Evolutionary conservation across 2,797 vertebrate genomes (phyloP).

Genomic region (Tenualosa thibaudeaui): DNA sequence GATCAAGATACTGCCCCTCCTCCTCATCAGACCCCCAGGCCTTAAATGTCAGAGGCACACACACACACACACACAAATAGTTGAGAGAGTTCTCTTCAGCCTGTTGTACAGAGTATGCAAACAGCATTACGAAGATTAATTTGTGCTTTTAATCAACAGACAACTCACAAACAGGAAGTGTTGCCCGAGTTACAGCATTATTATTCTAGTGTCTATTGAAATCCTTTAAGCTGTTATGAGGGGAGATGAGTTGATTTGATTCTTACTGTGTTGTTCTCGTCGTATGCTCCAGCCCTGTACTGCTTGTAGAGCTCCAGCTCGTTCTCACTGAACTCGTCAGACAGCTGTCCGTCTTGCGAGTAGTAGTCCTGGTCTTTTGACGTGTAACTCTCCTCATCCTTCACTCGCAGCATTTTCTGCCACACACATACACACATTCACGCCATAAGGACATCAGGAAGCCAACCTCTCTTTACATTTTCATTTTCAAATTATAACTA

Average conservation of each 20-base stretch:
- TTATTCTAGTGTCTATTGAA: no score
- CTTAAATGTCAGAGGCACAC: conserved; percentile 56
- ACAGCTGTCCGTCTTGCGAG: conserved; percentile 72
- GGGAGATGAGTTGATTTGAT: not conserved
- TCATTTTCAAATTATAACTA: no score
- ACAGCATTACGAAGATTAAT: not conserved
- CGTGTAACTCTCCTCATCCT: conserved; percentile 76
- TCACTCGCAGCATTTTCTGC: conserved; percentile 88
- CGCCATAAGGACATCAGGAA: not conserved
- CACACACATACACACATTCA: conserved; percentile 13
- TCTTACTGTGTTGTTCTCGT: conserved; percentile 67
- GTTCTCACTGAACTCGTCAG: conserved; percentile 81
- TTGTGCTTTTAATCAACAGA: not conserved
- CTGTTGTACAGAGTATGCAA: not conserved
- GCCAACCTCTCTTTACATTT: not conserved
- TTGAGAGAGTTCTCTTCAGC: no score
- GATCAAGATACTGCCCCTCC: conserved; percentile 77
- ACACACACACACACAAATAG: no score
- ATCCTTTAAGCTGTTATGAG: no score
- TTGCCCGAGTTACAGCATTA: not conserved
- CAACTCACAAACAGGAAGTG: not conserved
- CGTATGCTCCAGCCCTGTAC: conserved; percentile 82
- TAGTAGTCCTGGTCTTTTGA: conserved; percentile 72
- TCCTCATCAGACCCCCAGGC: conserved; percentile 89
- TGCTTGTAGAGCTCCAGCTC: conserved; percentile 88